Percentiles rank a stretch among this genome's conserved stretches.
Conservation (phyloP, 2,113 vertebrate species). For the Capreolus pygargus region DNA sequence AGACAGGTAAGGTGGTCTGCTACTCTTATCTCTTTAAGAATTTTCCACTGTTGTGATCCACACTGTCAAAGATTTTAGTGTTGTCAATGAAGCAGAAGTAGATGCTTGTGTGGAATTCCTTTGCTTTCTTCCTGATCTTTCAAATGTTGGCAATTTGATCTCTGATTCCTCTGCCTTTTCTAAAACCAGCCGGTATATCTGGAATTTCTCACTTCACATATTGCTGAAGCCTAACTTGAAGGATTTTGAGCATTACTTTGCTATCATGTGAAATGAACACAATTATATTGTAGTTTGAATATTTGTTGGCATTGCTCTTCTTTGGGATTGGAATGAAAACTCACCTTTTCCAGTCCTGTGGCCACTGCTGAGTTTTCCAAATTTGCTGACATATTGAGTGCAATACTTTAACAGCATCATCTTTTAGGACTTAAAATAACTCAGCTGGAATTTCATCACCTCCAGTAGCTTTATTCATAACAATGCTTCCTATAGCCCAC, state of each 20-base stretch:
- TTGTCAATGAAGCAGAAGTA: neutral
- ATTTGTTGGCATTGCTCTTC: neutral
- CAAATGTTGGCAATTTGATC: neutral
- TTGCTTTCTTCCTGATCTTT: neutral
- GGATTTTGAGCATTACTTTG: neutral
- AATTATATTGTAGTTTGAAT: neutral
- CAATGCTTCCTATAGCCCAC: neutral
- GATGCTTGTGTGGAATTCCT: neutral
- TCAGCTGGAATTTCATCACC: neutral
- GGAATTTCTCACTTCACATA: neutral
- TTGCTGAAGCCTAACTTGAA: neutral
- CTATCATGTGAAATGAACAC: neutral
- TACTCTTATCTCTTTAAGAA: neutral
- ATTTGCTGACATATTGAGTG: neutral
- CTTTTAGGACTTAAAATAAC: neutral
- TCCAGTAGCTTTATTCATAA: neutral
- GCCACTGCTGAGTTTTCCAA: neutral
- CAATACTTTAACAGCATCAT: neutral
- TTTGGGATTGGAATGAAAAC: neutral
- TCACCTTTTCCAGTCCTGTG: neutral
- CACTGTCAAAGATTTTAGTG: neutral
- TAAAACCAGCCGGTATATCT: neutral
- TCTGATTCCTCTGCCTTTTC: neutral
- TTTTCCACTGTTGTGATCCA: neutral
- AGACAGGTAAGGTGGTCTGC: neutral